Percentiles rank a stretch among this genome's conserved stretches.
These are phyloP conservation scores for Callionymus lyra DNA, from an alignment of 2,113 vertebrate genomes.

Conservation along the genomic window DNA sequence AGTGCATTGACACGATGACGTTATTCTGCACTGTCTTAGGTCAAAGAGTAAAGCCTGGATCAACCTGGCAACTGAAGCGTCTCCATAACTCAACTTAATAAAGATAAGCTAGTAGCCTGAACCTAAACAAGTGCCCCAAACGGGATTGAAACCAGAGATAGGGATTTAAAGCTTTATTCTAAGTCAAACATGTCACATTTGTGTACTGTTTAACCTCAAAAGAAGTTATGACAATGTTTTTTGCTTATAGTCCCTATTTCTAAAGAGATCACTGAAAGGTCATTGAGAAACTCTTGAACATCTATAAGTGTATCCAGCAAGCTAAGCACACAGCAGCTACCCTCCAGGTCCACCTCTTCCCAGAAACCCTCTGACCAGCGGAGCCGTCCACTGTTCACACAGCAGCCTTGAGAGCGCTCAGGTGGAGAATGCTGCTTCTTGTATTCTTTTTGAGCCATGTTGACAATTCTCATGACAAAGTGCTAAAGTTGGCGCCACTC, in stretches of 20 bases:
- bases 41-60: slow-evolving; percentile 28
- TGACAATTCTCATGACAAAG: slow-evolving; percentile 60
- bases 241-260: no score
- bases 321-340: not conserved
- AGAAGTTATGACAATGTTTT: no score
- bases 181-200: no score
- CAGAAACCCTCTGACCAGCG: slow-evolving; percentile 31
- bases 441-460: slow-evolving; percentile 55
- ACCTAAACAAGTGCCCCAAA: not conserved
- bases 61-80: slow-evolving; percentile 5
- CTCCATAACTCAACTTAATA: slow-evolving; percentile 11
- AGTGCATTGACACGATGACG: slow-evolving; percentile 1
- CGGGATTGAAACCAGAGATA: slow-evolving; percentile 3
- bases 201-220: not conserved
- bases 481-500: slow-evolving; percentile 45
- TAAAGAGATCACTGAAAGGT: no score
- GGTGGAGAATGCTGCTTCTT: slow-evolving; percentile 38
- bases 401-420: not conserved
- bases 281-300: no score
- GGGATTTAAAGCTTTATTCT: slow-evolving; percentile 2
- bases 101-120: slow-evolving; percentile 9
- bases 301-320: no score
- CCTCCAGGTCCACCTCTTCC: slow-evolving; percentile 41
- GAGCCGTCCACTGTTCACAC: slow-evolving; percentile 12
- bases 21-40: slow-evolving; percentile 6